Percentiles rank a stretch among this genome's conserved stretches.
Conservation (phyloP, 2,888 invertebrate genomes). For the Pachydiplax longipennis region DNA sequence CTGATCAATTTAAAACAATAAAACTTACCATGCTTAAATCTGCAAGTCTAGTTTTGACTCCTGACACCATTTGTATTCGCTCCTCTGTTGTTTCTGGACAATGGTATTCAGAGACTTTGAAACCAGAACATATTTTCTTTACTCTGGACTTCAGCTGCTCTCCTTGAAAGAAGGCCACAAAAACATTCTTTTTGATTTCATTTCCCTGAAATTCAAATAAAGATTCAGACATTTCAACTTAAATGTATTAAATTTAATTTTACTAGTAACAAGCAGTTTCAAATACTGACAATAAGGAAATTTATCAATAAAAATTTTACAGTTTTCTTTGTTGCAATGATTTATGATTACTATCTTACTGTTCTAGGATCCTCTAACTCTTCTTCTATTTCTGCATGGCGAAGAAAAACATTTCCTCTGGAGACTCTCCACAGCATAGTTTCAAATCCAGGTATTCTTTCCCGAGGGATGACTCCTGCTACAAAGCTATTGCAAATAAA, state of each 20-base stretch:
- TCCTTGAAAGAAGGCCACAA: constrained; percentile 90
- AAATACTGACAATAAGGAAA: too few relatives aligned
- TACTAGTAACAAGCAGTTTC: too few relatives aligned
- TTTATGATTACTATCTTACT: constrained; percentile 63
- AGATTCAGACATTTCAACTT: not conserved
- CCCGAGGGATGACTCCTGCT: constrained; percentile 90
- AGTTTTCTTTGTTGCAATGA: too few relatives aligned
- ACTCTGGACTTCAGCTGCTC: constrained; percentile 89
- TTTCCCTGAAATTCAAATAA: constrained; percentile 72
- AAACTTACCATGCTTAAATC: constrained; percentile 77
- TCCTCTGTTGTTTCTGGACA: constrained; percentile 88
- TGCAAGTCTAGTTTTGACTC: constrained; percentile 87
- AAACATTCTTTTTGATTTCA: constrained; percentile 87
- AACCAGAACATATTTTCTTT: constrained; percentile 93
- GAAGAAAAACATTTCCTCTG: constrained; percentile 88
- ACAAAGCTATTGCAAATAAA: constrained; percentile 76
- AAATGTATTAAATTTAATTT: not conserved
- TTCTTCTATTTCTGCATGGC: constrained; percentile 84
- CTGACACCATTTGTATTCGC: constrained; percentile 87
- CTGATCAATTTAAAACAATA: too few relatives aligned
- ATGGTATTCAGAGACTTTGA: constrained; percentile 90
- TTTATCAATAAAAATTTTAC: too few relatives aligned
- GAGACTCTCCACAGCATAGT: constrained; percentile 94
- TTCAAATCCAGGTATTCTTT: constrained; percentile 88
- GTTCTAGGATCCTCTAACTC: constrained; percentile 84